Evolutionary conservation across 1,140 invertebrate species (phyloP).

Genomic region (Drosophila aff.): DNA sequence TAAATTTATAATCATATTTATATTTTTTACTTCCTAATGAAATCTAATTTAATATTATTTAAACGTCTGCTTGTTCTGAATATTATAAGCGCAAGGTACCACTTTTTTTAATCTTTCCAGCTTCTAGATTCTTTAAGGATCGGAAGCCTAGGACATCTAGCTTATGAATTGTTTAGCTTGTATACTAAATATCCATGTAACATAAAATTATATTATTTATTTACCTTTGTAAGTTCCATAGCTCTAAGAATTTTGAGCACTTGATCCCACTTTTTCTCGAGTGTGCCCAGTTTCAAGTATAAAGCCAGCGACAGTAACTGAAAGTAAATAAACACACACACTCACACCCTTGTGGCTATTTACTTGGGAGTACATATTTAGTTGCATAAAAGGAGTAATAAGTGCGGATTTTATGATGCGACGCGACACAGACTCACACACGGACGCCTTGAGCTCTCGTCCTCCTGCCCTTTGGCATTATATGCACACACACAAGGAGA

Average conservation of each 20-base stretch:
- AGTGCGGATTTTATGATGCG: conserved; percentile 79
- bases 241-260: not conserved
- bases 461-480: conserved; percentile 70
- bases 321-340: conserved; percentile 68
- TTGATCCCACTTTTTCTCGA: not conserved
- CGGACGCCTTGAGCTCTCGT: conserved; percentile 29
- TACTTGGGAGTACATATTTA: conserved; percentile 64
- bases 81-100: too few relatives aligned
- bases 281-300: conserved; percentile 1
- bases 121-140: too few relatives aligned
- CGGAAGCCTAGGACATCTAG: too few relatives aligned
- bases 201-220: not conserved
- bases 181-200: too few relatives aligned
- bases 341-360: conserved; percentile 53
- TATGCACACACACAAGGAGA: conserved; percentile 11
- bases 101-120: too few relatives aligned
- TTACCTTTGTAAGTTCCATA: not conserved
- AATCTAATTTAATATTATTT: too few relatives aligned
- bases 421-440: conserved; percentile 42
- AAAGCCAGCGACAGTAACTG: conserved; percentile 57
- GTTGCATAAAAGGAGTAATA: conserved; percentile 75
- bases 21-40: too few relatives aligned
- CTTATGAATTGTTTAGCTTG: not conserved
- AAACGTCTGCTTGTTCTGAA: too few relatives aligned
- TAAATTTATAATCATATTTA: not conserved